Percentiles rank a stretch among this genome's conserved stretches.
These are phyloP conservation scores for Eulemur rufifrons DNA, from an alignment of 2,113 vertebrate species.

Conservation along the genomic window DNA sequence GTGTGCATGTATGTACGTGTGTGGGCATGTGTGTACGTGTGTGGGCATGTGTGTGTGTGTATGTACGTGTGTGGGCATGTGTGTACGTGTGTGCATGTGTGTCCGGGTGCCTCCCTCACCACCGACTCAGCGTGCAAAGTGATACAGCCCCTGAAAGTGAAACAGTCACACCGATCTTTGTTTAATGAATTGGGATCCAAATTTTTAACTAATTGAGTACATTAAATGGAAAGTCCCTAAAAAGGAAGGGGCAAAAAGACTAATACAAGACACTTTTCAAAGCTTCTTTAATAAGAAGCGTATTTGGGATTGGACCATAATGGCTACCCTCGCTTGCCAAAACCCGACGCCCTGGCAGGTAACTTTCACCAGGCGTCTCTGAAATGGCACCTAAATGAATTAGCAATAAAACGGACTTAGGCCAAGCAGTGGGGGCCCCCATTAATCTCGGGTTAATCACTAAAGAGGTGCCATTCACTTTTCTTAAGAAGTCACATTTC, in stretches of 20 bases:
- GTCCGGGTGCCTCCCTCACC: rapidly evolving
- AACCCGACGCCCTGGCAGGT: slow-evolving; percentile 98
- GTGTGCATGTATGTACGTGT: too few species aligned
- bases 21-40: too few species aligned
- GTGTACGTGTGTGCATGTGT: too few species aligned
- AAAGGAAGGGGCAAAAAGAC: slow-evolving; percentile 59
- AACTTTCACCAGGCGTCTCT: slow-evolving; percentile 95
- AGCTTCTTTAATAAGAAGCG: slow-evolving; percentile 90
- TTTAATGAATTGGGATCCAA: slow-evolving; percentile 72
- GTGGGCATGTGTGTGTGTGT: too few species aligned
- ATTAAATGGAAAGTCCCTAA: slow-evolving; percentile 84
- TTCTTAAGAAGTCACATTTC: slow-evolving; percentile 98
- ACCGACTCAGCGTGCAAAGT: neutral
- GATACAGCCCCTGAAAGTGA: neutral
- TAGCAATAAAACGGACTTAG: slow-evolving; percentile 99
- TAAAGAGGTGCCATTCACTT: slow-evolving; percentile 99
- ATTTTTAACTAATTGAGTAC: slow-evolving; percentile 87
- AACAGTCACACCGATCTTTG: slow-evolving; percentile 50
- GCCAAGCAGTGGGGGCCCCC: slow-evolving; percentile 96
- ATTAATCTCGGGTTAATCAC: slow-evolving; percentile 99
- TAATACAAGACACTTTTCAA: slow-evolving; percentile 88
- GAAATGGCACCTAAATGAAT: slow-evolving; percentile 99
- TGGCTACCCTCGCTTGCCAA: slow-evolving; percentile 95
- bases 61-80: too few species aligned
- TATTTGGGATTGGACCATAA: slow-evolving; percentile 94